Conservation (phyloP, 2,113 vertebrate species). For the Cyprinus carpio region DNA sequence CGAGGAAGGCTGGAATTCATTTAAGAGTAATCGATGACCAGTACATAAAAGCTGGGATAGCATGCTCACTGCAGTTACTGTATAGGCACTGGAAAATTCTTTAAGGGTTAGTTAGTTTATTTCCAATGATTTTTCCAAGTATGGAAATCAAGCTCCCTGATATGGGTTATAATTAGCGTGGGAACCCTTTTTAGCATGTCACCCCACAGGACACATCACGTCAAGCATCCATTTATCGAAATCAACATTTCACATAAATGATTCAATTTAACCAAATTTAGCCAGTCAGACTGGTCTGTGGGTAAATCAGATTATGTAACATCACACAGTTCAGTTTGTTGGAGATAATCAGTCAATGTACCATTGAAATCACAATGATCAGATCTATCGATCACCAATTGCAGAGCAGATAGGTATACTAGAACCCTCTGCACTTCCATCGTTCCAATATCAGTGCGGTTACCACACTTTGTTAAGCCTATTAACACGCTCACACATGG, state of each 20-base stretch:
- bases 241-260: neutral
- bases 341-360: neutral
- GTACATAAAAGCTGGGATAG: neutral
- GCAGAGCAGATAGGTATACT: neutral
- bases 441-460: neutral
- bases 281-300: neutral
- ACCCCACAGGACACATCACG: neutral
- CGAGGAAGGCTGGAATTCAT: neutral
- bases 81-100: neutral
- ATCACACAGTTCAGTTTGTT: neutral
- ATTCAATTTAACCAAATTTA: neutral
- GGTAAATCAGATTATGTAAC: neutral
- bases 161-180: neutral
- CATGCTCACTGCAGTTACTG: neutral
- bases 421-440: neutral
- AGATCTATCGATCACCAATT: neutral
- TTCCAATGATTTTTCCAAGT: neutral
- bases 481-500: conserved; percentile 23
- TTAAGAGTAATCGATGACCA: conserved; percentile 29
- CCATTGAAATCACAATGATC: neutral
- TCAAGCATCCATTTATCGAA: neutral
- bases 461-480: conserved; percentile 6
- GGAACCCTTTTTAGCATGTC: neutral
- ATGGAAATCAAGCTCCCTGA: neutral
- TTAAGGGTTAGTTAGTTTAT: no score